These are phyloP conservation scores for Coptodon bakossiorum DNA, from an alignment of 2,113 vertebrate species.

Conservation along the genomic window DNA sequence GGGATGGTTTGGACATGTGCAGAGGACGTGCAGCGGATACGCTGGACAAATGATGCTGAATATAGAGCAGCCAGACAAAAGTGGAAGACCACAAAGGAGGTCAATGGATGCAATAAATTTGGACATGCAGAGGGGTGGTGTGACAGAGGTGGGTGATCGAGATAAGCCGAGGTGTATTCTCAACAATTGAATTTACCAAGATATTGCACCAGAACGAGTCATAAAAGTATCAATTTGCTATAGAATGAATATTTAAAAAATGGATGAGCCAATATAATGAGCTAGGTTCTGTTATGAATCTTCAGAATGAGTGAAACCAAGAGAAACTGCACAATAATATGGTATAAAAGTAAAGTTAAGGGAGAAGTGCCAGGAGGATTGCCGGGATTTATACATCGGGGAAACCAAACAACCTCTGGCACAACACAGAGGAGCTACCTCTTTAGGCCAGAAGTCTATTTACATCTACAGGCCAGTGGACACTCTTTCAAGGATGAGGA, in stretches of 20 bases:
- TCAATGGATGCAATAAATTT: neutral
- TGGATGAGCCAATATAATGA: neutral
- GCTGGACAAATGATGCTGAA: neutral
- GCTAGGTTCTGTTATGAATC: neutral
- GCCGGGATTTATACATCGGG: neutral
- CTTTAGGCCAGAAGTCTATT: accelerated
- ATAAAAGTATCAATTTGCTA: neutral
- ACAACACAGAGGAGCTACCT: accelerated
- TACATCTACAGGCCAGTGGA: neutral
- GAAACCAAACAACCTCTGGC: neutral
- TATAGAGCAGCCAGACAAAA: neutral
- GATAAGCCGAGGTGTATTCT: neutral
- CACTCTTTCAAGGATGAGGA: neutral
- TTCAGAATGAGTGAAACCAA: accelerated
- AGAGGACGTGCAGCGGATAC: neutral
- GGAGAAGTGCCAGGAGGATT: neutral
- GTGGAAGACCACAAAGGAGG: neutral
- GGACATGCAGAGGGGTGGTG: neutral
- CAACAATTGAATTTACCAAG: accelerated
- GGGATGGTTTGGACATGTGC: neutral
- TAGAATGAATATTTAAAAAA: neutral
- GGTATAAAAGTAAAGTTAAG: accelerated
- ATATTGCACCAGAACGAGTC: neutral
- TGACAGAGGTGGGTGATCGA: neutral
- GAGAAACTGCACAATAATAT: neutral